Percentiles rank a stretch among this genome's conserved stretches.
Conservation (phyloP, 2,113 vertebrate species). For the Morone saxatilis region DNA sequence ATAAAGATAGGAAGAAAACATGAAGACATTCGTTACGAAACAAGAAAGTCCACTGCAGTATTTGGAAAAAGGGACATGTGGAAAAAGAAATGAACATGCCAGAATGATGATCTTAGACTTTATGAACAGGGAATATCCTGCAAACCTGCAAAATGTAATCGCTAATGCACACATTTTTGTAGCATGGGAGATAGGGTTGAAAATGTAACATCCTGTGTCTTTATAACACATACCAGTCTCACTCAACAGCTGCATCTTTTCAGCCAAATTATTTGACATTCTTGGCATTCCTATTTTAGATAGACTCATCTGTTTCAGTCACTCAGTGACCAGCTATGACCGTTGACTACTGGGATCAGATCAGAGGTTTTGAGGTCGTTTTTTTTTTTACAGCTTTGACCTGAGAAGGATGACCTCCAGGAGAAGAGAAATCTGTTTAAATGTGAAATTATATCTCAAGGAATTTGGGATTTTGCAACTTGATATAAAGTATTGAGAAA, state of each 20-base stretch:
- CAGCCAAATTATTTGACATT: slow-evolving; percentile 41
- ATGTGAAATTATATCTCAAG: slow-evolving; percentile 14
- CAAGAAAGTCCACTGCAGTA: neutral
- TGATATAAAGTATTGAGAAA: neutral
- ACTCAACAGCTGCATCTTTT: slow-evolving; percentile 55
- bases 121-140: no score
- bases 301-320: slow-evolving; percentile 39
- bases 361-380: slow-evolving; percentile 7
- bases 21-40: neutral
- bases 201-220: neutral
- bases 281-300: slow-evolving; percentile 35
- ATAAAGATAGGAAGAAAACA: slow-evolving; percentile 28
- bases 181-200: no score
- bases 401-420: no score
- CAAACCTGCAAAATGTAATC: neutral
- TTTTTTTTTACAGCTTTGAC: neutral
- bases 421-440: slow-evolving; percentile 1
- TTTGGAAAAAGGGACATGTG: neutral
- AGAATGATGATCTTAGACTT: neutral
- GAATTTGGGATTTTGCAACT: slow-evolving; percentile 14
- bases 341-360: slow-evolving; percentile 3
- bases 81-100: neutral
- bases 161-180: neutral
- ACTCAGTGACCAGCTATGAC: neutral
- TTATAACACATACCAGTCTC: neutral